phyloP scores from a whole-genome alignment of 2,113 vertebrate genomes.

The Todiramphus saurophagus region DNA sequence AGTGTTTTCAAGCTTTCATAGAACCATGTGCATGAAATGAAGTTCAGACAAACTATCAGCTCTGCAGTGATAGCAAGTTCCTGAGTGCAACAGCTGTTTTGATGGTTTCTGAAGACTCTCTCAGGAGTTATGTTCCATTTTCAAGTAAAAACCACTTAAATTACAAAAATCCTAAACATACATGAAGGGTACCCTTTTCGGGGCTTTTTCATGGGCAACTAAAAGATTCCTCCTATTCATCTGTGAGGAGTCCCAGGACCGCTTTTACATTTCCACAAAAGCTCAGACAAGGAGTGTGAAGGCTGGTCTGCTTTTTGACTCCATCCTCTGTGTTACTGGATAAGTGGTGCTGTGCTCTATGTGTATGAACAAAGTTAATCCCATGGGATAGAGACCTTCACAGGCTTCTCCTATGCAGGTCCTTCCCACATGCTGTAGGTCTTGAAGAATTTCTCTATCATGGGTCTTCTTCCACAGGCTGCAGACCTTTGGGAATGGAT shows the following conservation, averaged over 20 bases:
- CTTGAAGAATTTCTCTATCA: neutral
- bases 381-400: neutral
- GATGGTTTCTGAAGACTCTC: neutral
- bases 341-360: neutral
- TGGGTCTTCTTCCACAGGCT: neutral
- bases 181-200: accelerated
- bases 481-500: neutral
- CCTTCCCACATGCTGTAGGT: neutral
- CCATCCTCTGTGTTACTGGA: neutral
- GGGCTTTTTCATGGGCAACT: neutral
- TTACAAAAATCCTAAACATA: neutral
- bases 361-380: neutral
- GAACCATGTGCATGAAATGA: neutral
- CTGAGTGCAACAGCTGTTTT: neutral
- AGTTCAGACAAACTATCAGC: neutral
- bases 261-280: neutral
- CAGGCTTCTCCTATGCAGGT: accelerated
- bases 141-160: neutral
- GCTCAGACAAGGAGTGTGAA: neutral
- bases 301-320: neutral
- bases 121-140: neutral
- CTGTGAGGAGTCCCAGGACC: accelerated
- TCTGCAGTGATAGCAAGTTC: neutral
- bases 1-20: neutral
- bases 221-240: neutral